A percentile compares a stretch with the other conserved stretches of the same genome.
These are phyloP conservation scores for Corythornis vintsioides DNA, from an alignment of 2,113 vertebrate genomes.

Conservation along the genomic window DNA sequence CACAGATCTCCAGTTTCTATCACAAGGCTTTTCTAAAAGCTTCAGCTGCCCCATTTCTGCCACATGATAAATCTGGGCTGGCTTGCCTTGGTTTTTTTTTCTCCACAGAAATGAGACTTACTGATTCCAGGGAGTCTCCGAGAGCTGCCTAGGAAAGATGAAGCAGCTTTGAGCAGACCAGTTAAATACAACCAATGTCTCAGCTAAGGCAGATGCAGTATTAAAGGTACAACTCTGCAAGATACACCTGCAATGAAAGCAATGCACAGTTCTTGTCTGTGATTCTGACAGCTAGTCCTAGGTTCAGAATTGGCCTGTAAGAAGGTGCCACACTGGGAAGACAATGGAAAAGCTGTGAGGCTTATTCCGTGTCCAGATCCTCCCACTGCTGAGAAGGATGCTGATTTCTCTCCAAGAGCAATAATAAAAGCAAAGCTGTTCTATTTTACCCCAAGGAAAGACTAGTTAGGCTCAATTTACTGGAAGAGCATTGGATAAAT, in stretches of 20 bases:
- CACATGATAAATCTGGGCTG: not conserved
- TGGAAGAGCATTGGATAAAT: not conserved
- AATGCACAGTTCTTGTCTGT: not conserved
- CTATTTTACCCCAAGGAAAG: not conserved
- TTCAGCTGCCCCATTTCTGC: not conserved
- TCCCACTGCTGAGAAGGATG: not conserved
- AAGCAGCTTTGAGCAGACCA: not conserved
- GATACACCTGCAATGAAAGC: not conserved
- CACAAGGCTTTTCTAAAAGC: not conserved
- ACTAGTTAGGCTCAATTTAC: conserved; percentile 33
- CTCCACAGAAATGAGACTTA: not conserved
- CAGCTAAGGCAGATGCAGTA: not conserved
- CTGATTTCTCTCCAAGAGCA: not conserved
- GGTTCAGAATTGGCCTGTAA: not conserved
- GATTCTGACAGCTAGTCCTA: not conserved
- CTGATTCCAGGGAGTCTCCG: not conserved
- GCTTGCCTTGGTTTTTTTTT: not conserved
- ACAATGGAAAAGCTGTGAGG: not conserved
- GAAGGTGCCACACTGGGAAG: not conserved
- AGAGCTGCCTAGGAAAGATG: not conserved
- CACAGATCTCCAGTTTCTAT: not conserved
- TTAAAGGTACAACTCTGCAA: not conserved
- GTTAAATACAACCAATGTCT: not conserved
- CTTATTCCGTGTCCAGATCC: not conserved
- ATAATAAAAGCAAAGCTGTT: not conserved